Base-by-base conservation (phyloP, 2,888 invertebrate genomes). In the Scaptomyza parva region DNA sequence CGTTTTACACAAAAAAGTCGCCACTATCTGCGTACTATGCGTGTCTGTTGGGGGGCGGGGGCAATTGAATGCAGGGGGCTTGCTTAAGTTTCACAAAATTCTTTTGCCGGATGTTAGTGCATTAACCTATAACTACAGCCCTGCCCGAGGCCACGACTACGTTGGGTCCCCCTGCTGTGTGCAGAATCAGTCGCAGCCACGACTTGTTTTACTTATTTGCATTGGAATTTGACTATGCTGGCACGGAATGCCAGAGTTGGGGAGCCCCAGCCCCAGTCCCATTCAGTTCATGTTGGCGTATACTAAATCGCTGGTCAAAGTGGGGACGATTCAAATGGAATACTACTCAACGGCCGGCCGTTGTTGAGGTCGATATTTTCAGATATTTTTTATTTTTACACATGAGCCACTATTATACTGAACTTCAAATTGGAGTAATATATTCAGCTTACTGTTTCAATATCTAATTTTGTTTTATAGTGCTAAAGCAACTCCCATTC, bases 91-190 rank as follows among this genome's bases (percentile, higher is more conserved):
- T 50, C 39, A 4, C 1, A 59, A 74, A 63, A 70, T 76, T 66
- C 58, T 41, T 57, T 5, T 44, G 55, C 53, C 44, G 61, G 37
- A 40, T 60, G 60, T 55, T 59, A 66, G 74, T 75, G 74, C 76
- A 75, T 75, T 75, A 76, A 76, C 66, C 76, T 63, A 57, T n/a
- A n/a, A n/a, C 76, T 60, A 57, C 30, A 59, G 44, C 43, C 47
- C 63, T 20, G 28, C 37, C 52, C 40, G 51, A 26, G 61, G 11
- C 69, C 20, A 22, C 9, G n/a, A 20, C n/a, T 26, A 14, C 14
- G 11, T 14, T 3, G 18, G n/a, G n/a, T 2, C 28, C 17, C 48
- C 26, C 30, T 43, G 22, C 51, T 40, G 47, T 22, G 47, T 22
- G 41, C 58, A 40, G 40, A 44, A 51, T 51, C 53, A 57, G 50